Evolutionary conservation across 2,797 vertebrate genomes (phyloP).

Genomic region (Myoxocephalus aenaeus): DNA sequence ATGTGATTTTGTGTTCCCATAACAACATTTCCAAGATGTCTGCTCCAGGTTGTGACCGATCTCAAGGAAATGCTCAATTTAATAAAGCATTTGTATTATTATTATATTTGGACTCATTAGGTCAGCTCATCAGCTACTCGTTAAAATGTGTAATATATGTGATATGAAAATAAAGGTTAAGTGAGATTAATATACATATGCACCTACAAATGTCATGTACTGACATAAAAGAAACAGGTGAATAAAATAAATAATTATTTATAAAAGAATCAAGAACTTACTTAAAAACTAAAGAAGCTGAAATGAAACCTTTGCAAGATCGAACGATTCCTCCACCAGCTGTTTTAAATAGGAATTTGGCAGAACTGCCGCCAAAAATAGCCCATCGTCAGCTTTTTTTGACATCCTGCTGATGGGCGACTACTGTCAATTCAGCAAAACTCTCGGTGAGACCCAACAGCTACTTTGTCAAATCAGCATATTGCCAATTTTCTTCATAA

Average conservation of each 20-base stretch:
- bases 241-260: too few species aligned
- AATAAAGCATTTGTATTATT: too few species aligned
- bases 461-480: neutral
- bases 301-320: neutral
- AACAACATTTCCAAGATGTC: too few species aligned
- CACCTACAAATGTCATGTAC: neutral
- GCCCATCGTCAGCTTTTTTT: neutral
- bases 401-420: neutral
- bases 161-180: neutral
- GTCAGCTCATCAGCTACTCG: neutral
- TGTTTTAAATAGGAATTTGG: neutral
- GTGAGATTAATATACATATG: neutral
- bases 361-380: neutral
- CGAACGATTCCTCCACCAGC: neutral
- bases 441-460: neutral
- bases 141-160: neutral
- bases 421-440: neutral
- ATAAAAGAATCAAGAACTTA: neutral
- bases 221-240: neutral
- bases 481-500: neutral
- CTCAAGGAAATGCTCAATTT: too few species aligned
- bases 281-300: neutral
- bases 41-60: too few species aligned
- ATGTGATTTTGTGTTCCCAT: too few species aligned
- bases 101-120: neutral